Conservation (phyloP, 2,113 vertebrate genomes). For the Anoura caudifer region DNA sequence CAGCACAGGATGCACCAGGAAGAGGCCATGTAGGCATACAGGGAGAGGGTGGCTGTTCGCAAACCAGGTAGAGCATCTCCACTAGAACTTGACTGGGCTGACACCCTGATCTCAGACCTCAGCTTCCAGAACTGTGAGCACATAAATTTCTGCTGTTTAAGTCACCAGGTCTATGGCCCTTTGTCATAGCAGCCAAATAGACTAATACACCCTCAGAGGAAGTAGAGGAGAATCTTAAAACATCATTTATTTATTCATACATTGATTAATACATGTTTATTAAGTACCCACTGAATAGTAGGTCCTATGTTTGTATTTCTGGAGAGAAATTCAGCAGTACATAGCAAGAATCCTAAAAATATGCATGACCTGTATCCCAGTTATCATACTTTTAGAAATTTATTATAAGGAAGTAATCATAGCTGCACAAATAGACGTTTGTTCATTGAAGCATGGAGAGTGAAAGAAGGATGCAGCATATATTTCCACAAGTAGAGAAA, state of each 20-base stretch:
- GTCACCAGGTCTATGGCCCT: neutral
- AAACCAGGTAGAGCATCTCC: neutral
- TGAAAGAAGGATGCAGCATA: neutral
- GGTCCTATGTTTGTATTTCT: constrained; percentile 2
- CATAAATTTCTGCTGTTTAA: neutral
- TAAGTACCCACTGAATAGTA: neutral
- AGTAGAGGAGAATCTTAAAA: neutral
- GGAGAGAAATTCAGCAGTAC: constrained; percentile 5
- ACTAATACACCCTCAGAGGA: neutral
- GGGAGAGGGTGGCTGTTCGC: neutral
- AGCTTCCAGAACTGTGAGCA: neutral
- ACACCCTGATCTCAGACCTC: neutral
- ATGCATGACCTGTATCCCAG: neutral
- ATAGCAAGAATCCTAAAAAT: constrained; percentile 21
- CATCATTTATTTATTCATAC: constrained; percentile 9
- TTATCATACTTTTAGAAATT: constrained; percentile 21
- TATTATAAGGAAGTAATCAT: neutral
- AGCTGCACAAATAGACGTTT: neutral
- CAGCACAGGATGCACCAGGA: neutral
- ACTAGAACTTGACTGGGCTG: neutral
- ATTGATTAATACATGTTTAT: neutral
- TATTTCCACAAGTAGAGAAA: neutral
- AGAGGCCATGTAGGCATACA: neutral
- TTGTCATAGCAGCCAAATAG: neutral
- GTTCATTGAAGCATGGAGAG: neutral